Conservation (phyloP, 2,888 invertebrate species). For the Pyrrhia umbra region DNA sequence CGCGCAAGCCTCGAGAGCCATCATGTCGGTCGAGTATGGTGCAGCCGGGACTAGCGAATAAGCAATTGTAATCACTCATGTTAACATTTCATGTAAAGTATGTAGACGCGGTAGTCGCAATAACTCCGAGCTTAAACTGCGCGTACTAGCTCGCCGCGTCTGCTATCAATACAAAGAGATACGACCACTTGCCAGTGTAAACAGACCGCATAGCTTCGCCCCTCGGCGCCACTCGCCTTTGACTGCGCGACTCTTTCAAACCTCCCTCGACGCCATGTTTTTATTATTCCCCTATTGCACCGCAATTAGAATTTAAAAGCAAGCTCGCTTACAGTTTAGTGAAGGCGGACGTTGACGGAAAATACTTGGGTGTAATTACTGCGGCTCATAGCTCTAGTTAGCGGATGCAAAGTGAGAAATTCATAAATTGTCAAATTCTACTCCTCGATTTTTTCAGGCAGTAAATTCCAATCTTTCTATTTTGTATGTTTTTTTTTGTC, state of each 20-base stretch:
- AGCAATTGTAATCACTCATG: neutral
- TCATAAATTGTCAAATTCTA: neutral
- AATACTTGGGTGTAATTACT: slow-evolving; percentile 25
- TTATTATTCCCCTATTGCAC: slow-evolving; percentile 25
- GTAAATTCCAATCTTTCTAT: too few species aligned
- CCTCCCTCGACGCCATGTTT: slow-evolving; percentile 34
- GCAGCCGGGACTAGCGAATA: too few species aligned
- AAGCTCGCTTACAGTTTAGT: slow-evolving; percentile 24
- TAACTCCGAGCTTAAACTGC: too few species aligned
- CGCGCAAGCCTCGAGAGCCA: neutral
- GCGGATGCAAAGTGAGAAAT: neutral
- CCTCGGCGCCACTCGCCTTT: slow-evolving; percentile 22
- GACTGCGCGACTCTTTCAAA: slow-evolving; percentile 18
- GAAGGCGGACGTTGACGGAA: slow-evolving; percentile 2
- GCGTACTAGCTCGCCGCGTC: neutral
- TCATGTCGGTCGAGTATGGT: too few species aligned
- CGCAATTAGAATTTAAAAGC: slow-evolving; percentile 53
- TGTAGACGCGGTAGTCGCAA: too few species aligned
- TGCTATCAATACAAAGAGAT: neutral
- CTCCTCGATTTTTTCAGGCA: neutral
- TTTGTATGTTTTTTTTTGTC: too few species aligned
- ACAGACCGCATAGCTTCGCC: slow-evolving; percentile 15
- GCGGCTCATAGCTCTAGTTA: slow-evolving; percentile 5
- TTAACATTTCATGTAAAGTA: neutral
- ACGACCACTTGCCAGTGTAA: slow-evolving; percentile 2